A percentile compares a stretch with the other conserved stretches of the same genome.
Evolutionary conservation across 2,797 vertebrate species (phyloP).

Genomic region (Pantherophis vulpinus): DNA sequence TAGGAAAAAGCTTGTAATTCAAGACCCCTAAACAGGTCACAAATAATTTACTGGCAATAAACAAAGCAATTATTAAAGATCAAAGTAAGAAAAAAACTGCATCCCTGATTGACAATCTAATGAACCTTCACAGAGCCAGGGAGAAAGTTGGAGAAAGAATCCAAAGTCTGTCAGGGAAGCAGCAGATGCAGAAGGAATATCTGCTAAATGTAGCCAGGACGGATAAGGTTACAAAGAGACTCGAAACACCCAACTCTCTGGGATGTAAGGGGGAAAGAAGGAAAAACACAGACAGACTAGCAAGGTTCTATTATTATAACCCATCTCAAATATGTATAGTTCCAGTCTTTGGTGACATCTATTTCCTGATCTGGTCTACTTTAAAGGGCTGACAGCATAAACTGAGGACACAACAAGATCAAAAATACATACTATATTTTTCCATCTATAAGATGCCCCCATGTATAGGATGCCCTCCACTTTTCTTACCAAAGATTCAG

Average conservation of each 20-base stretch:
- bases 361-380: no score
- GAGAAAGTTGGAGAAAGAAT: neutral
- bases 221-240: neutral
- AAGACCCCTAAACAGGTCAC: neutral
- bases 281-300: neutral
- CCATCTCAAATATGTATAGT: no score
- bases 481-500: no score
- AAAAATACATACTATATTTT: no score
- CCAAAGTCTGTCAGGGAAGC: neutral
- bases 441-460: no score
- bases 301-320: no score
- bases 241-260: neutral
- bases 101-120: neutral
- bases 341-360: no score
- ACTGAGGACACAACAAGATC: no score
- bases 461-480: no score
- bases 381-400: no score
- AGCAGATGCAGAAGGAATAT: neutral
- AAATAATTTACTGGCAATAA: neutral
- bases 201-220: neutral
- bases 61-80: neutral
- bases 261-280: neutral
- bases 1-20: neutral
- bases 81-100: neutral
- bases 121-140: neutral